Base-by-base conservation (phyloP, 2,888 invertebrate species). In the Cosmia trapezina region DNA sequence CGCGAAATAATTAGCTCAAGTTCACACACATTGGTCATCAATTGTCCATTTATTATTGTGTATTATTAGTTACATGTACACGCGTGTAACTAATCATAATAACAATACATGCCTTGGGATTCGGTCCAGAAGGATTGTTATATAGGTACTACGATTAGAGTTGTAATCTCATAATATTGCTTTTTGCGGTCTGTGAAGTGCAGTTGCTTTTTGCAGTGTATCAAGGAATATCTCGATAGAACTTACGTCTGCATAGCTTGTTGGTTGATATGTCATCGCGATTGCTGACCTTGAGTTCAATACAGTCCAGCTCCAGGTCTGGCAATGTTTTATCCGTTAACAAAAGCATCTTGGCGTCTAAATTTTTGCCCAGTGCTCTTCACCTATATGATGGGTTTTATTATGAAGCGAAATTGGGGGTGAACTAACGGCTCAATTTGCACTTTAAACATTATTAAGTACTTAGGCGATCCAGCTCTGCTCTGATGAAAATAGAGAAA, bases 41-140 rank as follows among this genome's bases (percentile, higher is more conserved):
- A 78, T 82, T 60, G 53, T 14, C 33, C 68, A 81, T 82, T 69
- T 76, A 78, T 78, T 72, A 73, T 73, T 45, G 14, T 57, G n/a
- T 69, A 60, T 56, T 19, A 64, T 51, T 68, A 47, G 17, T 47
- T 60, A 11, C 6, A n/a, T 62, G n/a, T n/a, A 14, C 19, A 45
- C 12, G n/a, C 33, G 14, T n/a, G 9, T 14, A 54, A 63, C 6
- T 37, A 54, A 54, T 54, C 54, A 33, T 56, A n/a, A n/a, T n/a
- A n/a, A 53, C 54, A n/a, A 54, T n/a, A 56, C 33, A n/a, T 17
- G n/a, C n/a, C 53, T 33, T 63, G 53, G n/a, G 33, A 63, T 56
- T 63, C n/a, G 62, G 5, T n/a, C 54, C 33, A 56, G 56, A 5
- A 33, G 1, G 37, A 8, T 57, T 73, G 51, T 0, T 3, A n/a